phyloP scores from a whole-genome alignment of 1,140 invertebrate genomes.

The Globodera rostochiensis region DNA sequence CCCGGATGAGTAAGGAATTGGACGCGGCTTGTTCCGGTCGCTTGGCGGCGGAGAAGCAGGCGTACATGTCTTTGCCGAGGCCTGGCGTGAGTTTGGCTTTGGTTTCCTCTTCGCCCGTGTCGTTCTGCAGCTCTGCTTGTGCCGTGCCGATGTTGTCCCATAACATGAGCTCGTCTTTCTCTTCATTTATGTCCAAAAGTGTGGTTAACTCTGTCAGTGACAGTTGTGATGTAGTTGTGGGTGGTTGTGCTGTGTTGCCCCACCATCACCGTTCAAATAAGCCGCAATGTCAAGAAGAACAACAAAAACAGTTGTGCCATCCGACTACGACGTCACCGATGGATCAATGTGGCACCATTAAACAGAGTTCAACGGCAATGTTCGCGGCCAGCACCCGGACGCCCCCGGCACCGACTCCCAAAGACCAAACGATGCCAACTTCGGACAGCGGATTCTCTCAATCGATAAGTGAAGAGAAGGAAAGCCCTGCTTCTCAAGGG shows the following conservation, averaged over 20 bases:
- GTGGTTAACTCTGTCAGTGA: slow-evolving; percentile 10
- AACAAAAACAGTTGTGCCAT: slow-evolving; percentile 12
- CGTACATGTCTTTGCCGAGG: slow-evolving; percentile 89
- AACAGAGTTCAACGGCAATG: too few species aligned
- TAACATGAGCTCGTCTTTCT: slow-evolving; percentile 6
- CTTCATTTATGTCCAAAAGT: slow-evolving; percentile 27
- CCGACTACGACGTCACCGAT: background rate
- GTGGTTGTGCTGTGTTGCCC: slow-evolving; percentile 5
- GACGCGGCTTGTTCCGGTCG: slow-evolving; percentile 80
- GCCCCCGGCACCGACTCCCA: background rate
- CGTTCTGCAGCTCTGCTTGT: slow-evolving; percentile 4
- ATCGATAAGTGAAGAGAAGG: background rate
- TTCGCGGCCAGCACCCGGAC: too few species aligned
- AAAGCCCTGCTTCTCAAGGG: background rate
- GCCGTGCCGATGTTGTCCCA: slow-evolving; percentile 26
- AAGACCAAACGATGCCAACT: slow-evolving; percentile 4
- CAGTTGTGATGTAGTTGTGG: slow-evolving; percentile 15
- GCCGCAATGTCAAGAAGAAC: background rate
- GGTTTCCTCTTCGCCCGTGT: background rate
- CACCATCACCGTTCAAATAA: background rate
- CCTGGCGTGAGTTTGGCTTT: slow-evolving; percentile 78
- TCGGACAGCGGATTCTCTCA: slow-evolving; percentile 10
- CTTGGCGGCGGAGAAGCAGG: slow-evolving; percentile 78
- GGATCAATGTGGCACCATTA: background rate
- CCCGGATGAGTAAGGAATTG: slow-evolving; percentile 30